Base-by-base conservation (phyloP, 92 coral and sea anemone species). In the Zoanthus gigantus region DNA sequence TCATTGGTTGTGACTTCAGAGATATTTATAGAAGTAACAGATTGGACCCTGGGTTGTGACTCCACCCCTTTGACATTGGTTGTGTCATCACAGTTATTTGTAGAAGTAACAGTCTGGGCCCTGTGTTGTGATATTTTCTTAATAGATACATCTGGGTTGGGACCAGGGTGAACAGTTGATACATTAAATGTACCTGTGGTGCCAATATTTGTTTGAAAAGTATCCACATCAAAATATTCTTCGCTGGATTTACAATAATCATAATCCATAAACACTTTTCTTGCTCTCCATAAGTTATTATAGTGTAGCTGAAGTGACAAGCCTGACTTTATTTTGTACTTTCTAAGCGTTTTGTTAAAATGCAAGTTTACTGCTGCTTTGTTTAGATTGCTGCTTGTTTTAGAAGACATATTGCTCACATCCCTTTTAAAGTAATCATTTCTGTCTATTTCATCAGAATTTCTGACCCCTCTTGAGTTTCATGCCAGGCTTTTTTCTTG, bases 321-420 rank as follows among this genome's bases (percentile, higher is more conserved):
- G 50, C 90, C 90, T 30, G 90, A 86, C 78, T 30, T 86, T 58
- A 86, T 77, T 48, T 77, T 63, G 74, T 86, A 86, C 61, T 58
- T 86, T 48, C 73, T 86, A 73, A 65, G 16, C 18, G 65, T 58
- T 58, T 58, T 58, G 18, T 58, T 6, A 58, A 58, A 16, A 58
- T 58, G 65, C 65, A 69, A 10, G 74, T 69, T 18, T 11, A 69
- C 15, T 14, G 6, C 30, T 69, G 18, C 13, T 15, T 69, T 9
- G 45, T 29, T 28, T 10, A 69, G 14, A 69, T 29, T 28, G 15
- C 74, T 0, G 6, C 34, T 34, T 16, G 3, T 68, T 86, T 65
- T 18, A 75, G 53, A 13, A 63, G 75, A 48, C 83, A 86, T 86
- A 28, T 86, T 69, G 31, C 76, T 47, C 13, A 76, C 84, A 77